Evolutionary conservation across 2,888 invertebrate species (phyloP).

Genomic region (Clitarchus hookeri): DNA sequence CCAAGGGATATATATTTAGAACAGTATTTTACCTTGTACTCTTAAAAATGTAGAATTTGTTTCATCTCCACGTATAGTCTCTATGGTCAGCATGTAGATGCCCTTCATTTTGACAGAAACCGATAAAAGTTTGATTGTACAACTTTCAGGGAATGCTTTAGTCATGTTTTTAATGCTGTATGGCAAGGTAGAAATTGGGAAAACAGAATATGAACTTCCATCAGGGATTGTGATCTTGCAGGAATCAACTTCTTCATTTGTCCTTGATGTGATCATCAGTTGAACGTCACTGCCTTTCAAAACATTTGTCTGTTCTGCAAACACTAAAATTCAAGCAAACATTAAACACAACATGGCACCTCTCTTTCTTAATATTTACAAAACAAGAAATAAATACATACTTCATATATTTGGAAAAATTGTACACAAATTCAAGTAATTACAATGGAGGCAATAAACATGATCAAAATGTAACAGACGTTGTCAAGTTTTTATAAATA

Average conservation of each 20-base stretch:
- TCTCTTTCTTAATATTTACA: too few relatives aligned
- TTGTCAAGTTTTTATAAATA: too few relatives aligned
- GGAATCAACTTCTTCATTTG: neutral
- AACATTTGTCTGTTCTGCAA: neutral
- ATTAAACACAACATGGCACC: neutral
- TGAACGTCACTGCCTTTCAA: neutral
- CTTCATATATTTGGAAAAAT: too few relatives aligned
- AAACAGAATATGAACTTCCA: neutral
- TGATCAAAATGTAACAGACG: too few relatives aligned
- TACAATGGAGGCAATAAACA: too few relatives aligned
- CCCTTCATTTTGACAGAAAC: neutral
- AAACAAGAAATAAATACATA: too few relatives aligned
- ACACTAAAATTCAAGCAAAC: neutral
- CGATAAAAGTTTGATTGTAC: neutral
- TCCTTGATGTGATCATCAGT: neutral
- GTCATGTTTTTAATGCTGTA: neutral
- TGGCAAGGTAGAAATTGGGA: neutral
- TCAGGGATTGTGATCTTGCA: neutral
- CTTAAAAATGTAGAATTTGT: neutral
- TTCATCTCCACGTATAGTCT: neutral
- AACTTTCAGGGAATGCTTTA: neutral
- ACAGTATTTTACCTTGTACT: slow-evolving; percentile 15
- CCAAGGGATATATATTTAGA: neutral
- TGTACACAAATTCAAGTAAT: too few relatives aligned
- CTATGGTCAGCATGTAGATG: neutral